A percentile compares a stretch with the other conserved stretches of the same genome.
These are phyloP conservation scores for Xestoiulus laeticollis DNA, from an alignment of 2,888 invertebrate genomes.

Conservation along the genomic window DNA sequence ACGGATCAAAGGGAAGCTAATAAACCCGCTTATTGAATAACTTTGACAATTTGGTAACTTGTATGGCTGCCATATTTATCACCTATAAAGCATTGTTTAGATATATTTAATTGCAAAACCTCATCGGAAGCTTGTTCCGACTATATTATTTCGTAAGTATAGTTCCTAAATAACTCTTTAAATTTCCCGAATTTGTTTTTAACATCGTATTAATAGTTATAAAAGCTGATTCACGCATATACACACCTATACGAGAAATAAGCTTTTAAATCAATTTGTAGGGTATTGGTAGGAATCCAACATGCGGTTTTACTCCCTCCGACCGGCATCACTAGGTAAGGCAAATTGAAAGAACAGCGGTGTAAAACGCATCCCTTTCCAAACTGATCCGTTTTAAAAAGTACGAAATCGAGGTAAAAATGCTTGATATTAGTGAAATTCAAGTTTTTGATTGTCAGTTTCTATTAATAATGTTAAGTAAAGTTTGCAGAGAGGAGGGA, in stretches of 20 bases:
- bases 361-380: neutral
- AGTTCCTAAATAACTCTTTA: neutral
- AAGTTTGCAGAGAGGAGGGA: neutral
- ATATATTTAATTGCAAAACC: too few relatives aligned
- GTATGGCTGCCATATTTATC: too few relatives aligned
- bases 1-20: too few relatives aligned
- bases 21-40: too few relatives aligned
- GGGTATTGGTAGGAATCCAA: neutral
- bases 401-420: neutral
- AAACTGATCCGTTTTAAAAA: neutral
- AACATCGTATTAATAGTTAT: neutral
- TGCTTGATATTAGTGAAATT: neutral
- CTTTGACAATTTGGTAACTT: too few relatives aligned
- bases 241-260: conserved; percentile 23
- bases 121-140: too few relatives aligned
- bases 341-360: neutral
- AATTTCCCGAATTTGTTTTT: neutral
- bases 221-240: neutral
- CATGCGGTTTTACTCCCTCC: neutral
- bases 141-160: too few relatives aligned
- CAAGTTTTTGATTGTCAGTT: neutral
- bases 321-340: neutral
- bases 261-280: conserved; percentile 34
- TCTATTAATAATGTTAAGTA: neutral
- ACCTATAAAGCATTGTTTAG: too few relatives aligned